Conservation (phyloP, 2,797 vertebrate genomes). For the Nothura maculosa region DNA sequence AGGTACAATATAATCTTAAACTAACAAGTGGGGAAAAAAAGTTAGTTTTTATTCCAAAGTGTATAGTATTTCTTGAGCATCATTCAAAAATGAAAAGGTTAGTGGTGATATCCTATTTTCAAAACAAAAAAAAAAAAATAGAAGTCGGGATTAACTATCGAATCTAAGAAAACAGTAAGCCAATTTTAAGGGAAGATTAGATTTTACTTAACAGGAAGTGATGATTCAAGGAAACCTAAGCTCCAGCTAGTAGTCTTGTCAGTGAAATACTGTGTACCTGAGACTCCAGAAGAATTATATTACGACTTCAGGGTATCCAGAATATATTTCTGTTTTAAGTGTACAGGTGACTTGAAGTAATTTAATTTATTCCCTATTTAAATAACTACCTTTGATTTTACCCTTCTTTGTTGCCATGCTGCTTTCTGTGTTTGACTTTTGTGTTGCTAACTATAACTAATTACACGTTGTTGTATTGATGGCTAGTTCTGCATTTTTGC, state of each 20-base stretch:
- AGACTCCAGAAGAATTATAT: neutral
- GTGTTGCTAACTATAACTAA: slow-evolving; percentile 79
- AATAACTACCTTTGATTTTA: slow-evolving; percentile 49
- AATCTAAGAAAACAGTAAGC: neutral
- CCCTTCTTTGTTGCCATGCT: slow-evolving; percentile 69
- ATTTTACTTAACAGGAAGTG: neutral
- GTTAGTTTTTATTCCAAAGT: neutral
- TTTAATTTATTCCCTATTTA: slow-evolving; percentile 10
- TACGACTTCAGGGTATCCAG: neutral
- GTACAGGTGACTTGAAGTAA: slow-evolving; percentile 1
- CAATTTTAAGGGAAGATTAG: neutral
- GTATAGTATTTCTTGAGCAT: neutral
- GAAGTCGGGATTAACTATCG: neutral
- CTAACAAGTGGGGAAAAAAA: neutral
- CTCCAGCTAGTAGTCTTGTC: neutral
- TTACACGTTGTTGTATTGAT: slow-evolving; percentile 64
- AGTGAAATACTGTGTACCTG: neutral
- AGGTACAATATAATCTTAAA: neutral
- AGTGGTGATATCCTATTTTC: neutral
- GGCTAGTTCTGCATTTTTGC: slow-evolving; percentile 76
- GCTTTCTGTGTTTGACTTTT: slow-evolving; percentile 77
- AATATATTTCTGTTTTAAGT: neutral
- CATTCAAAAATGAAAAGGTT: neutral
- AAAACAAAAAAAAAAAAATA: neutral
- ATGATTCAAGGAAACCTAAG: neutral